Percentiles rank a stretch among this genome's conserved stretches.
Conservation (phyloP, 2,888 invertebrate genomes). For the Tolmerus cingulatus region DNA sequence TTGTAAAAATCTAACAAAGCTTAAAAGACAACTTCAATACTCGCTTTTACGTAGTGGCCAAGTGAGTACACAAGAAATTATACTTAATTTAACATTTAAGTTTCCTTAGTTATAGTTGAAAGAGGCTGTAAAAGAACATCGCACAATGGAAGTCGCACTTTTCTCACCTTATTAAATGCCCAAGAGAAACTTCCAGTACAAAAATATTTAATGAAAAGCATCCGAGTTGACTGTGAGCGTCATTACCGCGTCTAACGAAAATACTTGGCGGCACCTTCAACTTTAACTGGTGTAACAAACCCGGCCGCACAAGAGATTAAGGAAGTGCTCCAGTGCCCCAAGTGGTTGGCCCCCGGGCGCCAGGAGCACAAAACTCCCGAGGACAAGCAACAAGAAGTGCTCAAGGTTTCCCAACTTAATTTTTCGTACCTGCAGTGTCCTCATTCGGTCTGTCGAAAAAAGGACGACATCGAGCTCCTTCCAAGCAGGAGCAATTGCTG, state of each 20-base stretch:
- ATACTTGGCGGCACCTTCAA: background rate
- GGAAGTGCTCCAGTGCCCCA: background rate
- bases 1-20: too few species aligned
- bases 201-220: background rate
- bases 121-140: background rate
- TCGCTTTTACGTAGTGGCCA: background rate
- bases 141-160: background rate
- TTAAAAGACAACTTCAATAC: background rate
- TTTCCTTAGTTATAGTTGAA: background rate
- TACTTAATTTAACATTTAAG: background rate
- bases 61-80: background rate
- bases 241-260: background rate
- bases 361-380: background rate
- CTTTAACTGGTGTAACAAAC: background rate
- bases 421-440: slow-evolving; percentile 22
- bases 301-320: background rate
- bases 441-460: slow-evolving; percentile 3
- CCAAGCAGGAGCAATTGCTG: slow-evolving; percentile 5
- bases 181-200: background rate
- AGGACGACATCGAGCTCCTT: background rate
- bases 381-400: slow-evolving; percentile 19
- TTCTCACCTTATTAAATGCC: background rate
- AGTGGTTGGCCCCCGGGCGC: background rate
- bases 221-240: background rate
- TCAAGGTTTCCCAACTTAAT: slow-evolving; percentile 10